Conservation (phyloP, 2,113 vertebrate species). For the Illadopsis cleaveri region DNA sequence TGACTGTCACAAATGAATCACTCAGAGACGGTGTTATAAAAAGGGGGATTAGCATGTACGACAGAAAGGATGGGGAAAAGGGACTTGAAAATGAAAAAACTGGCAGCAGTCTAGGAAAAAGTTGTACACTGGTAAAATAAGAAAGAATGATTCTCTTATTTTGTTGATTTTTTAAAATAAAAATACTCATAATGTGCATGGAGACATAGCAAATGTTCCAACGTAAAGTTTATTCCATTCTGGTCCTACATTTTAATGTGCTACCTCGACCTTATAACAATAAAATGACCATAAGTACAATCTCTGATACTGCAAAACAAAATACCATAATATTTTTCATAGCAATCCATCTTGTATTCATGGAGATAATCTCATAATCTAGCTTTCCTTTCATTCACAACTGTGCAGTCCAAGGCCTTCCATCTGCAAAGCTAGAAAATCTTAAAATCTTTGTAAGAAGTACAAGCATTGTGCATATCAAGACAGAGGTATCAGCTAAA, state of each 20-base stretch:
- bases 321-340: background rate
- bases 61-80: slow-evolving; percentile 32
- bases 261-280: background rate
- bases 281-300: background rate
- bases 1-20: slow-evolving; percentile 87
- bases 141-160: background rate
- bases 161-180: background rate
- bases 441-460: background rate
- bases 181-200: background rate
- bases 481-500: background rate
- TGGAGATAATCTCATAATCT: background rate
- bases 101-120: background rate
- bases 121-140: background rate
- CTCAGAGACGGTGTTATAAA: slow-evolving; percentile 66
- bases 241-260: background rate
- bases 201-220: background rate
- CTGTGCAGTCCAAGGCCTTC: background rate
- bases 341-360: background rate
- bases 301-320: background rate
- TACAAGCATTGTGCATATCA: background rate
- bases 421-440: background rate
- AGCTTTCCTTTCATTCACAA: background rate
- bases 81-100: slow-evolving; percentile 31
- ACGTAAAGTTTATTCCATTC: background rate
- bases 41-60: slow-evolving; percentile 54